Percentiles rank a stretch among this genome's conserved stretches.
These are phyloP conservation scores for Chionomys nivalis DNA, from an alignment of 2,113 vertebrate species.

Conservation along the genomic window DNA sequence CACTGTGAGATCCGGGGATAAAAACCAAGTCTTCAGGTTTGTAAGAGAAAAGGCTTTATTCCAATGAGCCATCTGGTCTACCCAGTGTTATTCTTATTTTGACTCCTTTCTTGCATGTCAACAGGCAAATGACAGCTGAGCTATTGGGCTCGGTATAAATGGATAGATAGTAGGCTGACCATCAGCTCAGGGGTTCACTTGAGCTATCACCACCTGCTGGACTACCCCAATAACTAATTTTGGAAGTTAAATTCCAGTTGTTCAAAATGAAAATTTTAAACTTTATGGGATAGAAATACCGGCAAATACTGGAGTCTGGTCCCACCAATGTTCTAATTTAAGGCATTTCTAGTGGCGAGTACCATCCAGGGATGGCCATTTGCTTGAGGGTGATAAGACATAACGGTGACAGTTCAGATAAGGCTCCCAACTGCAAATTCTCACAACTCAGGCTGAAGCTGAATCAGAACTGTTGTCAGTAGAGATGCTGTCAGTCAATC, in stretches of 20 bases:
- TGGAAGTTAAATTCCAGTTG: constrained; percentile 19
- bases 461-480: constrained; percentile 63
- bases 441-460: constrained; percentile 28
- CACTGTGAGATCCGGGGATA: not conserved
- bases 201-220: not conserved
- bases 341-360: constrained; percentile 3
- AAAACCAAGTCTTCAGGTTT: not conserved
- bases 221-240: not conserved
- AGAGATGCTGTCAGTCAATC: constrained; percentile 65
- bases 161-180: not conserved
- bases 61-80: not conserved
- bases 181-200: not conserved
- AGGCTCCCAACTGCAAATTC: constrained; percentile 51
- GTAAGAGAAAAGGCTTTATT: not conserved
- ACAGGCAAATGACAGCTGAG: not conserved
- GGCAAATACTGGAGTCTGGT: not conserved
- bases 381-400: constrained; percentile 71
- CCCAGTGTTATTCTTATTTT: not conserved
- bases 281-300: not conserved
- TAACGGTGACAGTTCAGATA: constrained; percentile 66
- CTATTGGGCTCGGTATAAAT: not conserved
- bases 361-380: constrained; percentile 14
- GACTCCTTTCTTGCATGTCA: not conserved
- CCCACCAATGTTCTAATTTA: constrained; percentile 37
- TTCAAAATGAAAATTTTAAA: constrained; percentile 67